phyloP scores from a whole-genome alignment of 2,888 invertebrate species.

The Theodoxus fluviatilis region DNA sequence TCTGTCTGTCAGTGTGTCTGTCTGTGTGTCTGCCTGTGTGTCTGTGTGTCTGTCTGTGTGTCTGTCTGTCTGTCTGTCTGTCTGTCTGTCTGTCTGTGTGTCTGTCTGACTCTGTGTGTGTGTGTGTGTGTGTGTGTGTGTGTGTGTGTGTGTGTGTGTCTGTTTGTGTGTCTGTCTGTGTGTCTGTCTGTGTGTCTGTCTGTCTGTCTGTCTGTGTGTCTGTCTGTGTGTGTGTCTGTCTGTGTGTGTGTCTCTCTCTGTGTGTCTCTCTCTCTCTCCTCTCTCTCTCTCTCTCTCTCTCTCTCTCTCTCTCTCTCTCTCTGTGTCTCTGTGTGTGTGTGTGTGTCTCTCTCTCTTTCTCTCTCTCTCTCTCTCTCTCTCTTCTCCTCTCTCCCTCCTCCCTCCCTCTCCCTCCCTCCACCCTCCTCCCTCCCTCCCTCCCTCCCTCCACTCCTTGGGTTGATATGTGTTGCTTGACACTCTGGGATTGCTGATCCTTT shows the following conservation, averaged over 20 bases:
- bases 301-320: too few species aligned
- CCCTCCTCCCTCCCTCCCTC: too few species aligned
- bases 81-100: constrained; percentile 22
- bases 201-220: background rate
- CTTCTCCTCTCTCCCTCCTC: too few species aligned
- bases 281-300: too few species aligned
- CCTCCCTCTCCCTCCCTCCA: too few species aligned
- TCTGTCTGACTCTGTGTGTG: constrained; percentile 23
- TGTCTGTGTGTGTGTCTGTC: background rate
- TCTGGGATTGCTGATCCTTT: too few species aligned
- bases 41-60: background rate
- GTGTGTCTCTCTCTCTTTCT: too few species aligned
- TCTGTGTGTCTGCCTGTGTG: background rate
- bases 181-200: background rate
- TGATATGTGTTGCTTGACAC: too few species aligned
- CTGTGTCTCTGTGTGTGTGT: too few species aligned
- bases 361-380: too few species aligned
- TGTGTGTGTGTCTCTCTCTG: constrained; percentile 1
- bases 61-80: constrained; percentile 11
- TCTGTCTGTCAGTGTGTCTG: background rate
- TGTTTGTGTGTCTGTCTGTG: background rate
- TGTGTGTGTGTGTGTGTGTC: constrained; percentile 23
- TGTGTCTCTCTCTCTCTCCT: background rate
- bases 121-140: constrained; percentile 23
- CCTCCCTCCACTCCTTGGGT: too few species aligned